phyloP scores from a whole-genome alignment of 2,888 invertebrate genomes.

The Myopa tessellatipennis region DNA sequence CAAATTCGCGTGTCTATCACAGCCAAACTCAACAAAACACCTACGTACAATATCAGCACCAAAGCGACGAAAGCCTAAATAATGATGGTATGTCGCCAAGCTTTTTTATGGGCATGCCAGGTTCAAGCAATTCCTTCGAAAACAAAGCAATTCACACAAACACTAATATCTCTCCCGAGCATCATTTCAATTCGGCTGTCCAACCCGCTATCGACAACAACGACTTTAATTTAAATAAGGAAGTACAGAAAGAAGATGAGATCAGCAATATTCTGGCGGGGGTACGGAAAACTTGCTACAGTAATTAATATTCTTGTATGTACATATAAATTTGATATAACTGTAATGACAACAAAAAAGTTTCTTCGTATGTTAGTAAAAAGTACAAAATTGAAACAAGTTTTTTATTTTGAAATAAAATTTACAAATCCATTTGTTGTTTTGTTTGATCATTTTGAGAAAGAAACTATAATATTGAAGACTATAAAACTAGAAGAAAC shows the following conservation, averaged over 20 bases:
- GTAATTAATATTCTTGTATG: slow-evolving; percentile 70
- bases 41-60: slow-evolving; percentile 31
- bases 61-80: slow-evolving; percentile 17
- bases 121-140: slow-evolving; percentile 18
- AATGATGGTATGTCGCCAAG: slow-evolving; percentile 27
- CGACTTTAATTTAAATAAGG: slow-evolving; percentile 50
- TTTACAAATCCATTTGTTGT: background rate
- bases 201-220: slow-evolving; percentile 38
- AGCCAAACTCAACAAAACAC: slow-evolving; percentile 42
- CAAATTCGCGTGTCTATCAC: slow-evolving; percentile 34
- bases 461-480: too few species aligned
- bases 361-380: slow-evolving; percentile 21
- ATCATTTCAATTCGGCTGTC: slow-evolving; percentile 14
- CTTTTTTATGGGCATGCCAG: slow-evolving; percentile 19
- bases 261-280: slow-evolving; percentile 91
- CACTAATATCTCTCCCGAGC: slow-evolving; percentile 50
- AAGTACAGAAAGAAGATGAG: slow-evolving; percentile 82
- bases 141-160: slow-evolving; percentile 17
- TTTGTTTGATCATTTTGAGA: too few species aligned
- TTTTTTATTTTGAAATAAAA: background rate
- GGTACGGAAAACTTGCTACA: slow-evolving; percentile 88
- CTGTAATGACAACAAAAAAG: background rate
- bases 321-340: background rate
- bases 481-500: too few species aligned
- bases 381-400: background rate